Conservation (phyloP, 2,113 vertebrate genomes). For the Rhagologus leucostigma region DNA sequence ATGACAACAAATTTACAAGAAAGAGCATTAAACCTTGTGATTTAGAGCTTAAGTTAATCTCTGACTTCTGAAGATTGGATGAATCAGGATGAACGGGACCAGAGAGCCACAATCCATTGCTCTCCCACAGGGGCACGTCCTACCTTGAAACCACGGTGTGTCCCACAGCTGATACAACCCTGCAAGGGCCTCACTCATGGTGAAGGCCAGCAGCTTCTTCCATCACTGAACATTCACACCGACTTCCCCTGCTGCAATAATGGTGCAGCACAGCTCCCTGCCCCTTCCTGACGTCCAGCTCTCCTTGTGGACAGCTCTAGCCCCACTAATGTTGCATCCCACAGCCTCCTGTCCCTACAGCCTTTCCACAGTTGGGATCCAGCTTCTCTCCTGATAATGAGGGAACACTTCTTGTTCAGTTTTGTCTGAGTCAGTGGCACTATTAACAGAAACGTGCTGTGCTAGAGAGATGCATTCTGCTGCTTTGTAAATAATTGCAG, state of each 20-base stretch:
- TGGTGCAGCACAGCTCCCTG: neutral
- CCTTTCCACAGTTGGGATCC: neutral
- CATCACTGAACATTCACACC: neutral
- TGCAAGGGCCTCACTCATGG: neutral
- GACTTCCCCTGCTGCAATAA: rapidly evolving
- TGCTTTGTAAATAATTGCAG: neutral
- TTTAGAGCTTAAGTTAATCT: conserved; percentile 10
- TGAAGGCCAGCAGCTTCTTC: neutral
- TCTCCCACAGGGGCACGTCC: neutral
- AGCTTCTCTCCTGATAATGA: neutral
- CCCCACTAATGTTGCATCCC: neutral
- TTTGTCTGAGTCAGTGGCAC: neutral
- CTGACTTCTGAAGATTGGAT: neutral
- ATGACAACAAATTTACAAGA: neutral
- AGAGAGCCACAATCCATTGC: neutral
- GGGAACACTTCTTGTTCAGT: neutral
- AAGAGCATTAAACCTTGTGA: conserved; percentile 26
- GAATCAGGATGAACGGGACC: neutral
- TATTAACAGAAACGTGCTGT: neutral
- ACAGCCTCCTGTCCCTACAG: neutral
- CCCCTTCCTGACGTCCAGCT: neutral
- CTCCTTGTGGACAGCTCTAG: neutral
- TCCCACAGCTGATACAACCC: rapidly evolving
- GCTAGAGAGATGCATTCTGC: neutral
- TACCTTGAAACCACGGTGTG: neutral